A percentile compares a stretch with the other conserved stretches of the same genome.
Evolutionary conservation across 2,888 invertebrate species (phyloP).

Genomic region (Petrophora chlorosata): DNA sequence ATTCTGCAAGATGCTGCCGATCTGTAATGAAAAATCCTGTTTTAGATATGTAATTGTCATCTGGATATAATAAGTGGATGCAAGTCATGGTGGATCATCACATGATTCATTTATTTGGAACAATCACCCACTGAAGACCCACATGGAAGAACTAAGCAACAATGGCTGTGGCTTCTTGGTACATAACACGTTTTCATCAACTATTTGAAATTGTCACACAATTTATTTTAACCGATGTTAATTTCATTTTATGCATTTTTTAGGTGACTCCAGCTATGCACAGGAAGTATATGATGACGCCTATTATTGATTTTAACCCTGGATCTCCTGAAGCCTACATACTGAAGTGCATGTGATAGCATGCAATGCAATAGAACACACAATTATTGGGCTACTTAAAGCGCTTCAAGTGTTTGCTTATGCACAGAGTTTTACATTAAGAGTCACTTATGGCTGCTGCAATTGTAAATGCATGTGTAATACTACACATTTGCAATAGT

Average conservation of each 20-base stretch:
- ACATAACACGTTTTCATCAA: not conserved
- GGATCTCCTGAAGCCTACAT: not conserved
- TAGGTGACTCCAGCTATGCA: slow-evolving; percentile 10
- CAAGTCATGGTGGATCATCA: slow-evolving; percentile 12
- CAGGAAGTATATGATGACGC: slow-evolving; percentile 5
- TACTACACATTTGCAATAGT: not conserved
- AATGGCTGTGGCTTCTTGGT: not conserved
- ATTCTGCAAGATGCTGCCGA: not conserved
- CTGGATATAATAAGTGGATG: slow-evolving; percentile 13
- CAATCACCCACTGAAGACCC: slow-evolving; percentile 2
- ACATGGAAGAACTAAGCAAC: slow-evolving; percentile 2
- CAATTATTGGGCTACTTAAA: not conserved
- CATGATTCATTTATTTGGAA: slow-evolving; percentile 11
- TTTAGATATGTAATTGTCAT: slow-evolving; percentile 3
- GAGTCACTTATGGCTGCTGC: not conserved
- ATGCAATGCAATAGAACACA: not conserved
- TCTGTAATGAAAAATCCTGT: slow-evolving; percentile 5
- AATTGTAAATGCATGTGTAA: not conserved
- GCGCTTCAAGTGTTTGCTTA: not conserved
- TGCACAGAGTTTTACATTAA: not conserved
- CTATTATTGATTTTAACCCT: slow-evolving; percentile 1
- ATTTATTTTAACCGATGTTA: no score
- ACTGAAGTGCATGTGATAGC: not conserved
- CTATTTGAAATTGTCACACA: not conserved
- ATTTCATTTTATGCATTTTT: not conserved